phyloP scores from a whole-genome alignment of 1,140 invertebrate species.

The Zaprionus capensis region DNA sequence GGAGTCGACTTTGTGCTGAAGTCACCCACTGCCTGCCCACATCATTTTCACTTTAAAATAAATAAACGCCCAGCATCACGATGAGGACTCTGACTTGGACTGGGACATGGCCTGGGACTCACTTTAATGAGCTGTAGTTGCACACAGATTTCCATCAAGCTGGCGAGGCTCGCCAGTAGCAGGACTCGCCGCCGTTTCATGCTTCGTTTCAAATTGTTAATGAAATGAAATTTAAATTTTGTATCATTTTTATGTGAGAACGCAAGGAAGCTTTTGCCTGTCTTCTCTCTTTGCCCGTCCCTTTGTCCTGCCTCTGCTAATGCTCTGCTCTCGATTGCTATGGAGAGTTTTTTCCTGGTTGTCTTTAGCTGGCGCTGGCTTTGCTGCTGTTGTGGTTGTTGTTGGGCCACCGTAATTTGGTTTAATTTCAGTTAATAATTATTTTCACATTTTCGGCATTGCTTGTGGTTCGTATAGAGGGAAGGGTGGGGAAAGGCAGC shows the following conservation, averaged over 20 bases:
- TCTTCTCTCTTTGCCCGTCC: not conserved
- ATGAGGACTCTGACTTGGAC: not conserved
- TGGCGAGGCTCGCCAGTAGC: constrained; percentile 23
- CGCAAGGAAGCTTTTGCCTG: not conserved
- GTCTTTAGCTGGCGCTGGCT: constrained; percentile 6
- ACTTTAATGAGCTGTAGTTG: constrained; percentile 79
- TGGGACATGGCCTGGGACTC: not conserved
- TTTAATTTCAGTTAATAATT: constrained; percentile 83
- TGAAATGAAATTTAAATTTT: constrained; percentile 69
- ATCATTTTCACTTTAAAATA: constrained; percentile 55
- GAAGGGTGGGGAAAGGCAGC: not conserved
- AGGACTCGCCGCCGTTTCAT: constrained; percentile 49
- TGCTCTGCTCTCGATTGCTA: constrained; percentile 51
- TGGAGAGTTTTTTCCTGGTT: constrained; percentile 41
- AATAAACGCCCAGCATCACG: constrained; percentile 23
- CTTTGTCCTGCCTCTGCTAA: constrained; percentile 7
- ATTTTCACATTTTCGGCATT: constrained; percentile 78
- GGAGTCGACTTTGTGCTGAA: constrained; percentile 19
- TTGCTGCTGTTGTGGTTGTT: constrained; percentile 4
- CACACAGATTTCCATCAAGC: constrained; percentile 55
- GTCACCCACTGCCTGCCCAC: constrained; percentile 1
- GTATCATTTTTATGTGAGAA: constrained; percentile 39
- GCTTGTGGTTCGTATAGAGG: constrained; percentile 53
- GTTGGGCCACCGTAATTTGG: constrained; percentile 62
- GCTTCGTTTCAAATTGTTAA: constrained; percentile 59